Evolutionary conservation across 2,888 invertebrate genomes (phyloP).

Genomic region (Hesperia comma): DNA sequence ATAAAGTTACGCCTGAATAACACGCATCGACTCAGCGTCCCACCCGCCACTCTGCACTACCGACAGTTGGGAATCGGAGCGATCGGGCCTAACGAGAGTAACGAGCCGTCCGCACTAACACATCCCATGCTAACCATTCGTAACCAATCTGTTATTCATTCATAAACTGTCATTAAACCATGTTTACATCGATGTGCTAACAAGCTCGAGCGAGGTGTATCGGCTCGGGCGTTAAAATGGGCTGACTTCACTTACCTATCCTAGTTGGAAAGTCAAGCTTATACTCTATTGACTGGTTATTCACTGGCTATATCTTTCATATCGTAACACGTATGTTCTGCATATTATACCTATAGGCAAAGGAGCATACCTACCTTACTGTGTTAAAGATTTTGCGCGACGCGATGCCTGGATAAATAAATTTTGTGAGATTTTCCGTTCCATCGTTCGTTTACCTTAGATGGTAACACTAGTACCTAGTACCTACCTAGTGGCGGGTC

Average conservation of each 20-base stretch:
- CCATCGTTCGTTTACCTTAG: no score
- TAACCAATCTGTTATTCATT: constrained; percentile 55
- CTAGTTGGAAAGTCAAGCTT: neutral
- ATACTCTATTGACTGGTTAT: no score
- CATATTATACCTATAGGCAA: no score
- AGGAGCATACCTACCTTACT: no score
- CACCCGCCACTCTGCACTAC: constrained; percentile 39
- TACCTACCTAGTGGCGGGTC: constrained; percentile 43
- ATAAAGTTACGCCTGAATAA: neutral
- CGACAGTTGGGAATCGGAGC: constrained; percentile 15
- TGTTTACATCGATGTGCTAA: neutral
- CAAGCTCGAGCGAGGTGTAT: neutral
- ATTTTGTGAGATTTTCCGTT: no score
- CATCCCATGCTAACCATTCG: constrained; percentile 47
- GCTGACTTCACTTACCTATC: neutral
- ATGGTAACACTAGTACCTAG: constrained; percentile 8
- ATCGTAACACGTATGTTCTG: no score
- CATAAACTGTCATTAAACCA: constrained; percentile 46
- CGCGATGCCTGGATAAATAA: no score
- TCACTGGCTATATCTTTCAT: no score
- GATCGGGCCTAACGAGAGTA: constrained; percentile 45
- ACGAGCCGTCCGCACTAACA: constrained; percentile 50
- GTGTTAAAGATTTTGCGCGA: no score
- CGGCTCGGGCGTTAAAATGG: neutral
- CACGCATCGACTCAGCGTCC: constrained; percentile 10